A percentile compares a stretch with the other conserved stretches of the same genome.
Evolutionary conservation across 2,797 vertebrate species (phyloP).

Genomic region (Leucoraja ocellata): DNA sequence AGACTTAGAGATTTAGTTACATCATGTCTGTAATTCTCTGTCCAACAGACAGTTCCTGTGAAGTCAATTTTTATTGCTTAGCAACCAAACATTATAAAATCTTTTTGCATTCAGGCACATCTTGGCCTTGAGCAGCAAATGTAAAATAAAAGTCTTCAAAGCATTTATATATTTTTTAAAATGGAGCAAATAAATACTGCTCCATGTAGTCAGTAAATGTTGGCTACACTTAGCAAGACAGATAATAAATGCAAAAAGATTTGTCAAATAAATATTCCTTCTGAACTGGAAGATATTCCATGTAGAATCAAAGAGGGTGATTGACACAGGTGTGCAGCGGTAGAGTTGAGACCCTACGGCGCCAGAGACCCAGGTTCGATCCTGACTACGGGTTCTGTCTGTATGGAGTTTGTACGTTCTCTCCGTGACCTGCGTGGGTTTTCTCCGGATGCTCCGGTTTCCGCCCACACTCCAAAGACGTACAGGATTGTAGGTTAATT

Average conservation of each 20-base stretch:
- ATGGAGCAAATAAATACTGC: neutral
- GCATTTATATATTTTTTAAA: neutral
- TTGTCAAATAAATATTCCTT: neutral
- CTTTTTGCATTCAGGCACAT: neutral
- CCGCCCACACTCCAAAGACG: too few species aligned
- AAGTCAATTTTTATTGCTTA: constrained; percentile 21
- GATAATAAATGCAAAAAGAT: neutral
- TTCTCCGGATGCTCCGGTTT: too few species aligned
- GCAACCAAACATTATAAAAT: constrained; percentile 17
- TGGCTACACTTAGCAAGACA: neutral
- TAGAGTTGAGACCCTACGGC: too few species aligned
- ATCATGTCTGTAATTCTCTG: constrained; percentile 27
- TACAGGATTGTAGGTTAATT: too few species aligned
- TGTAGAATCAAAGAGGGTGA: too few species aligned
- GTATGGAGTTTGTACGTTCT: too few species aligned
- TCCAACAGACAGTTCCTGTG: neutral
- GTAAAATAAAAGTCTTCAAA: neutral
- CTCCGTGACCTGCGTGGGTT: too few species aligned
- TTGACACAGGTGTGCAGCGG: too few species aligned
- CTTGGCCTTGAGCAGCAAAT: neutral
- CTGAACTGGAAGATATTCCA: neutral
- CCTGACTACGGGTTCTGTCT: too few species aligned
- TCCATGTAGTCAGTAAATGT: neutral
- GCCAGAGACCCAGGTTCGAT: too few species aligned
- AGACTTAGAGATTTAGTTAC: constrained; percentile 10